phyloP scores from a whole-genome alignment of 2,113 vertebrate species.

The Salvelinus namaycush region DNA sequence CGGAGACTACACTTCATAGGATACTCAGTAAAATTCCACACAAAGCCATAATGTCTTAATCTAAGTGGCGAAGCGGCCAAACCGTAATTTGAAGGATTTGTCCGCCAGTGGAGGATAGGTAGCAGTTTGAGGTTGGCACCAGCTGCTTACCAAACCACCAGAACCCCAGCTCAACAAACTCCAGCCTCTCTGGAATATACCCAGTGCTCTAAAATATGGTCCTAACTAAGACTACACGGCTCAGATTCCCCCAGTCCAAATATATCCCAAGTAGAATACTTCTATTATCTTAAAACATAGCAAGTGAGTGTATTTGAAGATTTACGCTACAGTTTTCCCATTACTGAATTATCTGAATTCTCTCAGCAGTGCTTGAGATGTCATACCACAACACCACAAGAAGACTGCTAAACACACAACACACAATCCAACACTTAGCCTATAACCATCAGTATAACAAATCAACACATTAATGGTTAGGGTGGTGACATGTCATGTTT shows the following conservation, averaged over 20 bases:
- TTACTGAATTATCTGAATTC: too few relatives aligned
- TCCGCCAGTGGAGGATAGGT: slow-evolving; percentile 39
- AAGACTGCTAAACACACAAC: neutral
- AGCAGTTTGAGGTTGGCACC: slow-evolving; percentile 45
- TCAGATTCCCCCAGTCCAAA: neutral
- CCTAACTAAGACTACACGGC: too few relatives aligned
- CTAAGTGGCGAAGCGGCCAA: slow-evolving; percentile 34
- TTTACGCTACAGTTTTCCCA: too few relatives aligned
- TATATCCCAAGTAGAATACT: neutral
- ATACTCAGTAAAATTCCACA: neutral
- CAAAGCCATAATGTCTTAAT: slow-evolving; percentile 24
- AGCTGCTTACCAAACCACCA: slow-evolving; percentile 37
- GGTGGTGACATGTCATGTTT: slow-evolving; percentile 14
- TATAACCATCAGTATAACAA: slow-evolving; percentile 10
- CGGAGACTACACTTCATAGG: neutral
- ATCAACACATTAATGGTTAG: slow-evolving; percentile 1
- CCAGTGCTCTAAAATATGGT: neutral
- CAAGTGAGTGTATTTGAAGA: too few relatives aligned
- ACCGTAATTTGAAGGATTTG: slow-evolving; percentile 53
- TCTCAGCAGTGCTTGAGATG: too few relatives aligned
- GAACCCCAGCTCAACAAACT: slow-evolving; percentile 41
- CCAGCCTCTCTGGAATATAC: slow-evolving; percentile 20
- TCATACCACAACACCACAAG: neutral
- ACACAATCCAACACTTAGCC: neutral
- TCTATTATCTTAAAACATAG: too few relatives aligned